Evolutionary conservation across 2,888 invertebrate genomes (phyloP), one percentile per base, ranked within the genome.

Genomic region (Eucera pruinosa): DNA sequence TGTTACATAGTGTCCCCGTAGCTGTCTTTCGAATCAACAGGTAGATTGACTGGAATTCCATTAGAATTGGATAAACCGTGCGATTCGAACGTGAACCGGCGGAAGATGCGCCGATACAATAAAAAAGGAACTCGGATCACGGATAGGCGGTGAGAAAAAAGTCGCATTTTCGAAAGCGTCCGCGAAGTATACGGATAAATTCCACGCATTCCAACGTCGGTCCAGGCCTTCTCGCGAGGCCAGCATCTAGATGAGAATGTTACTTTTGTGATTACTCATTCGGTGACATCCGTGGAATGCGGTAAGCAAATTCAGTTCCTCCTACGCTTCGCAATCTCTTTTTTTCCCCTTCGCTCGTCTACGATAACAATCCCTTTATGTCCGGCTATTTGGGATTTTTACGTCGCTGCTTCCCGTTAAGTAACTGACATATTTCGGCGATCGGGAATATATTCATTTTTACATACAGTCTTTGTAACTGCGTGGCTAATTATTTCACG

Each of bases 251-350:
- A 84, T 88, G 88, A 89, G 85, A 88, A 87, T 88, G 86, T 86
- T 86, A 86, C 81, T 86, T 87, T 80, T 85, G 68, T 84, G 85
- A 86, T 88, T 84, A 85, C 83, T 87, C 86, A 87, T 88, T 79
- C 87, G 82, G 88, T 90, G 89, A 91, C 89, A 89, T 86, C 87
- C 81, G 80, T 87, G 87, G 87, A 90, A 90, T 88, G 90, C 86
- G 88, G 89, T 90, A 82, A 90, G 89, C 86, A 72, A 77, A 82
- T 71, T 79, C 50, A 52, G 68, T 74, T 60, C 73, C 60, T 72
- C 72, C 62, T 71, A 62, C 69, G 72, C 60, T 60, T 60, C 30
- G 55, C 43, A 20, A 55, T 36, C 9, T 36, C 9, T 55, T 55
- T 57, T 62, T 65, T 66, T 57, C 20, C 43, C 23, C 20, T n/a